Evolutionary conservation across 1,140 invertebrate genomes (phyloP).

Genomic region (Drosophila auraria): DNA sequence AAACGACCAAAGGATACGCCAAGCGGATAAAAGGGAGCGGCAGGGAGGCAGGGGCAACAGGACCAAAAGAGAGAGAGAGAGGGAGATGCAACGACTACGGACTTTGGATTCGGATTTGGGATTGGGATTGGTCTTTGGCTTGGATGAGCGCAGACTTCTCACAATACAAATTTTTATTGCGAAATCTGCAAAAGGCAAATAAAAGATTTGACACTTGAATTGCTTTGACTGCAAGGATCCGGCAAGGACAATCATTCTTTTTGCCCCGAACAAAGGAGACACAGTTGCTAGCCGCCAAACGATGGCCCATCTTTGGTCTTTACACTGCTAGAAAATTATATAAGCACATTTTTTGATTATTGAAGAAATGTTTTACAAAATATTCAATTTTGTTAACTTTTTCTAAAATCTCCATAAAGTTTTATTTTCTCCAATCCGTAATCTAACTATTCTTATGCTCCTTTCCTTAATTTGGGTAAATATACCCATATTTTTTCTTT

Average conservation of each 20-base stretch:
- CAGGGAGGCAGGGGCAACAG: background rate
- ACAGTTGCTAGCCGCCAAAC: conserved; percentile 27
- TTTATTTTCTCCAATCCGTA: no score
- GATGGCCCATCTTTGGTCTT: background rate
- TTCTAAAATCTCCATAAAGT: no score
- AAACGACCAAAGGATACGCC: conserved; percentile 61
- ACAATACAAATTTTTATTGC: conserved; percentile 80
- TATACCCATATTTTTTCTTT: background rate
- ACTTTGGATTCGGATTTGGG: conserved; percentile 29
- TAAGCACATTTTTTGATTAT: no score
- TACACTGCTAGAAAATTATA: conserved; percentile 6
- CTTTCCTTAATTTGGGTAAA: background rate
- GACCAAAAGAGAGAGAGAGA: background rate
- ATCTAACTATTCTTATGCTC: no score
- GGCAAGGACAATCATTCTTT: conserved; percentile 35
- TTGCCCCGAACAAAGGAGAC: conserved; percentile 33
- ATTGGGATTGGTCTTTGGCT: conserved; percentile 48
- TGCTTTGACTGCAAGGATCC: conserved; percentile 62
- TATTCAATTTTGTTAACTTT: no score
- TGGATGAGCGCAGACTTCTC: conserved; percentile 59
- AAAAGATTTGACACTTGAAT: conserved; percentile 84
- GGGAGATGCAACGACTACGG: conserved; percentile 10
- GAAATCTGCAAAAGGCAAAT: conserved; percentile 84
- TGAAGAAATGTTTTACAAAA: no score
- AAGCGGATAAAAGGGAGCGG: conserved; percentile 26